Evolutionary conservation across 2,888 invertebrate species (phyloP), one percentile per base, ranked within the genome.

Genomic region (Sthenelais limicola): DNA sequence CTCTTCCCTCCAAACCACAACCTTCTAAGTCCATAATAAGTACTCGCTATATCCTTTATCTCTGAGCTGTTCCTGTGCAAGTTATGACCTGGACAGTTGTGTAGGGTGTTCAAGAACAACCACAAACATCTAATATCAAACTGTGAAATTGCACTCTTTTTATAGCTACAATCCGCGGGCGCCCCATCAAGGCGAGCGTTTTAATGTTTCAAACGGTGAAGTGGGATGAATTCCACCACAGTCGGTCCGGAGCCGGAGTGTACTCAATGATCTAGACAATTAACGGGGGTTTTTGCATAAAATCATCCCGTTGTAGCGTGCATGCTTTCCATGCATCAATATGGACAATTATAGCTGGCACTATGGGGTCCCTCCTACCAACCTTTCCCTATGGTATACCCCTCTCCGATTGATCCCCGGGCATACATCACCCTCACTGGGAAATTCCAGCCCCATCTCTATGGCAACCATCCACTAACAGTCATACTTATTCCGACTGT

Each of bases 231-330:
- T 21, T 24, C 5, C 21, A 30, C 4, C 26, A 52, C 28, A 24
- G 52, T 15, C 12, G 5, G 49, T n/a, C n/a, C 49, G 9, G 49
- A 5, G 49, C 49, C 7, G 32, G 18, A n/a, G n/a, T 62, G 38
- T 43, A 62, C 62, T 43, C 62, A 21, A 56, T 56, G 62, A 62
- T 35, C 62, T 38, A 62, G 38, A 43, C 62, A 62, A 62, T 62
- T 62, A 62, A 62, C 43, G 62, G 62, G 51, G 24, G 38, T 12
- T 62, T 62, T 62, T 62, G 62, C 62, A 62, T 62, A 62, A 62
- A 62, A 62, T 35, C 62, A 62, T 38, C 38, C 38, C 24, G 62
- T 12, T 43, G 12, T 18, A 21, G 62, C 62, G 38, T 62, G 62
- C 43, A 62, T 15, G 62, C 26, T 28, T 38, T 26, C 43, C 43